phyloP scores from a whole-genome alignment of 2,797 vertebrate genomes.

The Trichosurus vulpecula region DNA sequence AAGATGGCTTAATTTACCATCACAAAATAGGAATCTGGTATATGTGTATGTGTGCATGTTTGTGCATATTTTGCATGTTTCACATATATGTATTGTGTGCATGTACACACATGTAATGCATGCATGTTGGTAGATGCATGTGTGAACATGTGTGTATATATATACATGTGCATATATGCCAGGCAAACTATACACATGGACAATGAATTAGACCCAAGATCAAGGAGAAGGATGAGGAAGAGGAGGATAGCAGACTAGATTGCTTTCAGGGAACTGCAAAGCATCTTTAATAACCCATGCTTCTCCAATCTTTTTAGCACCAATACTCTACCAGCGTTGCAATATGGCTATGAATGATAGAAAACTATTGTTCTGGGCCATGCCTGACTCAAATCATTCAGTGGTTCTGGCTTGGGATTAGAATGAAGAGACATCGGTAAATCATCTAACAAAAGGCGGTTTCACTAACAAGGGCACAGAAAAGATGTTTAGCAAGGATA shows the following conservation, averaged over 20 bases:
- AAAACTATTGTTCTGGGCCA: not conserved
- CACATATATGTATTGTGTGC: not conserved
- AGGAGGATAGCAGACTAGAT: not conserved
- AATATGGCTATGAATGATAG: not conserved
- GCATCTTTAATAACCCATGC: not conserved
- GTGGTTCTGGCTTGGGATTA: not conserved
- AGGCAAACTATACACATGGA: not conserved
- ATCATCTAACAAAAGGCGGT: not conserved
- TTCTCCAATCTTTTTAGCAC: not conserved
- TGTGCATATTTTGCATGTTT: not conserved
- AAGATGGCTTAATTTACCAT: not conserved
- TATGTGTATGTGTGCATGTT: not conserved
- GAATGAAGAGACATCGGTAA: not conserved
- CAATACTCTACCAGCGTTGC: not conserved
- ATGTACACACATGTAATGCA: not conserved
- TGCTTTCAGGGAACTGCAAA: not conserved
- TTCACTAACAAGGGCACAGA: not conserved
- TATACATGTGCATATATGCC: not conserved
- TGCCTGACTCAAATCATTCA: not conserved
- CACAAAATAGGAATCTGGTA: not conserved
- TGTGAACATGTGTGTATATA: too few relatives aligned
- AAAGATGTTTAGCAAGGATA: not conserved
- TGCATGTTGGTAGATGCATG: not conserved
- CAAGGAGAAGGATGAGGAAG: not conserved
- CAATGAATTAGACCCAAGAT: not conserved